Evolutionary conservation across 2,797 vertebrate genomes (phyloP), one percentile per base, ranked within the genome.

Genomic region (Allobates femoralis): DNA sequence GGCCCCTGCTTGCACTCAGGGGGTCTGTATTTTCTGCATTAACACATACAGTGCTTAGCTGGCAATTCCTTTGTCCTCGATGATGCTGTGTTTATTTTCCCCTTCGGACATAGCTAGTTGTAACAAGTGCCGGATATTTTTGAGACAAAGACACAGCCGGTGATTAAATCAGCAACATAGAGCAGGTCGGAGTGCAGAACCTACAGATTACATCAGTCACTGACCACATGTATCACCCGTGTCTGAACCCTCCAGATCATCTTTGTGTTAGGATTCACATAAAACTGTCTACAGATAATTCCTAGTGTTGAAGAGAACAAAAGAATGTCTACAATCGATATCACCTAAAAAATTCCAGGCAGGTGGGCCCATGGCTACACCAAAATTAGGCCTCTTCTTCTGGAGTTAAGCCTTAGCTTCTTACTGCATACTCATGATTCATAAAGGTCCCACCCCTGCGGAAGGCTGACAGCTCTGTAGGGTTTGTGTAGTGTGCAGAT

Each of bases 81-180:
- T 62, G 56, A 84, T 37, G 71, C 69, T 28, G 53, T 82, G 80
- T 75, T 60, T 74, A 28, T 75, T 75, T 46, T 46, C 26, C 15
- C 1, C 67, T 56, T 15, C 50, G 58, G 78, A 64, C 28, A n/a
- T 6, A 5, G 73, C 55, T 55, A 51, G 41, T 60, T 64, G 56
- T 28, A 55, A 6, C 21, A 18, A 5, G 11, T 7, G 12, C 8
- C 30, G 37, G 66, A 71, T 56, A 32, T 56, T 56, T 55, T 50
- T 71, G n/a, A 34, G 60, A 64, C 28, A 46, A 46, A 62, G 16
- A 62, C 60, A 21, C 11, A 23, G 11, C 50, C 8, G 23, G 30
- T 5, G 30, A 21, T 51, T 37, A 46, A 16, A 58, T 82, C 64
- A 56, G 50, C 66, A 69, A 26, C 3, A n/a, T 5, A 34, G n/a